Evolutionary conservation across 2,888 invertebrate species (phyloP).

Genomic region (Thereva nobilitata): DNA sequence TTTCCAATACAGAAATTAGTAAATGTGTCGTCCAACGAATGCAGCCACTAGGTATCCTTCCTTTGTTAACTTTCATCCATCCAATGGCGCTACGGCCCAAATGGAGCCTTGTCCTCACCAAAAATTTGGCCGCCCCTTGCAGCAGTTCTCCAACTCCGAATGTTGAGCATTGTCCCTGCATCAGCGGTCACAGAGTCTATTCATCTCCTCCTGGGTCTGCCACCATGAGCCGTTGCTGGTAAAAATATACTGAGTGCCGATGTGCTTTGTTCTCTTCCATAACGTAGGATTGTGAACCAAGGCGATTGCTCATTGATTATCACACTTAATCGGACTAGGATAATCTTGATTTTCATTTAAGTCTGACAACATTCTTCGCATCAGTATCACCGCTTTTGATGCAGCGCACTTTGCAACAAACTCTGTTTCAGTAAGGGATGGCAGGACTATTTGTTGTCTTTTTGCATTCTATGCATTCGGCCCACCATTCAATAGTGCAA

Average conservation of each 20-base stretch:
- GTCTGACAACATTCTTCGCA: conserved; percentile 10
- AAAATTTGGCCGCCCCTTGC: too few species aligned
- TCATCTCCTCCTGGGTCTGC: too few species aligned
- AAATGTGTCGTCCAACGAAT: too few species aligned
- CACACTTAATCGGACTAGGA: conserved; percentile 27
- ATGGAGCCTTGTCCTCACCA: too few species aligned
- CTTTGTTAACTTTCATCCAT: too few species aligned
- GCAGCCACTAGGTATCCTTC: too few species aligned
- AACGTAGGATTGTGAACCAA: conserved; percentile 35
- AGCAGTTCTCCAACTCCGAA: too few species aligned
- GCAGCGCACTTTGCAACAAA: conserved; percentile 3
- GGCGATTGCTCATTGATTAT: conserved; percentile 41
- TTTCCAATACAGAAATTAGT: too few species aligned
- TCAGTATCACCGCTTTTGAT: conserved; percentile 28
- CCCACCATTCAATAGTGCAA: not conserved
- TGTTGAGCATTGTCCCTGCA: too few species aligned
- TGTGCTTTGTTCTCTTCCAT: conserved; percentile 36
- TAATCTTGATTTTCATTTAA: not conserved
- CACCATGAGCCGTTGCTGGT: not conserved
- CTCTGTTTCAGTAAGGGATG: not conserved
- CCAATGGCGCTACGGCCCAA: too few species aligned
- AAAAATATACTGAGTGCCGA: conserved; percentile 35
- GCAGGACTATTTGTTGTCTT: not conserved
- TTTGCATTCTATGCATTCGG: not conserved
- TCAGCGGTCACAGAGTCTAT: too few species aligned